phyloP scores from a whole-genome alignment of 1,140 invertebrate species.

The Procambarus virginalis region DNA sequence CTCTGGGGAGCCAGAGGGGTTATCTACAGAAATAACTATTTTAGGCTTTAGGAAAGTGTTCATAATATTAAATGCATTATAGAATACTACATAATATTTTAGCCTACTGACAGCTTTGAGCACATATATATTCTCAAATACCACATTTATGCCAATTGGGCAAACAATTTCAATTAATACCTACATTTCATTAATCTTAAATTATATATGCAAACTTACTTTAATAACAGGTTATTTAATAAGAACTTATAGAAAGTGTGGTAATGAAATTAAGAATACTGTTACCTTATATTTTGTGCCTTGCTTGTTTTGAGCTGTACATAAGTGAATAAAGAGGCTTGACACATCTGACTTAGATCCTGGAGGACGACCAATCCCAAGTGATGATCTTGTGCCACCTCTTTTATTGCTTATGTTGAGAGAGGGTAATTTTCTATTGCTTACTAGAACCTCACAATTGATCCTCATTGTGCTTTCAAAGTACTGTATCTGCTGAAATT shows the following conservation, averaged over 20 bases:
- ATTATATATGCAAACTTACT: no score
- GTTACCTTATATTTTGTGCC: slow-evolving; percentile 65
- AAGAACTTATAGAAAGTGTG: background rate
- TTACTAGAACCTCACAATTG: slow-evolving; percentile 54
- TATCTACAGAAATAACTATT: no score
- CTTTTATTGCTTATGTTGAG: slow-evolving; percentile 12
- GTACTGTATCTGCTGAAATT: background rate
- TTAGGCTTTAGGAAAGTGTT: no score
- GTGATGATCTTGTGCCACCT: slow-evolving; percentile 15
- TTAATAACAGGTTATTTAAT: no score
- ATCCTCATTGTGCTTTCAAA: slow-evolving; percentile 45
- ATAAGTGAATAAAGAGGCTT: slow-evolving; percentile 57
- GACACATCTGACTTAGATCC: slow-evolving; percentile 27
- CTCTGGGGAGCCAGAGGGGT: no score
- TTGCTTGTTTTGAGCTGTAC: slow-evolving; percentile 58
- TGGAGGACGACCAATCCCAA: slow-evolving; percentile 36
- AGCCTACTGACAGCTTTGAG: no score
- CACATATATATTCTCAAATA: no score
- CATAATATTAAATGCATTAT: no score
- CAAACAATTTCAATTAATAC: no score
- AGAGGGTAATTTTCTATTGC: slow-evolving; percentile 12
- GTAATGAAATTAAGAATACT: background rate
- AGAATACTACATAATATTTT: no score
- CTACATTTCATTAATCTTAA: no score
- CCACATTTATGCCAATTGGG: no score